Evolutionary conservation across 2,888 invertebrate genomes (phyloP), one percentile per base, ranked within the genome.

Genomic region (Holacanthella duospinosa): DNA sequence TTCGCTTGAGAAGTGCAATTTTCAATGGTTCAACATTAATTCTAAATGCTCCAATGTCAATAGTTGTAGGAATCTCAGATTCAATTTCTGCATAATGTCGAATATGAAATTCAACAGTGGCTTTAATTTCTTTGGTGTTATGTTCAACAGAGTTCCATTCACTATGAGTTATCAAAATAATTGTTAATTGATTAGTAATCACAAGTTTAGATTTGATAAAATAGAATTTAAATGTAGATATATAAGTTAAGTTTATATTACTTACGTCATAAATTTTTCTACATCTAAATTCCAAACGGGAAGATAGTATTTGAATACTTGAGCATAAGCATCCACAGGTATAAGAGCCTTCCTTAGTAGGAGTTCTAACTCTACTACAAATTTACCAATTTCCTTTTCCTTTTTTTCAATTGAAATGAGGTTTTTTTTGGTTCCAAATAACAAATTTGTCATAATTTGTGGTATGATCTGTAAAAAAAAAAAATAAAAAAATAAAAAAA

Each of bases 1-100:
- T 81, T 75, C 92, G 92, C 27, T 80, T 82, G 1, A 89, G 81
- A 53, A 93, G 77, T 55, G 81, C 78, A 74, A 83, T 82, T 77
- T 86, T 82, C 27, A 91, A 75, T 0, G 81, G 80, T 19, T 86
- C 85, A 0, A 87, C 83, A 66, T 84, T 85, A 24, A 93, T 76
- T 2, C 81, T 77, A 76, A 87, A 93, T 0, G 91, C 87, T 0
- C 91, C 92, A 60, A 93, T 90, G 55, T 81, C 79, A 64, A 93
- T 88, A 58, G 75, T 79, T 28, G 82, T 79, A 0, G 93, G 93
- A 61, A 93, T 75, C 0, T 84, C 82, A 60, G 76, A 77, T 60
- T 89, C 85, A 0, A 92, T 75, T 43, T 83, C 82, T 21, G 82
- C 79, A 72, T 83, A 86, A 61, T 84, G 82, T 59, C 84, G 82